phyloP scores from a whole-genome alignment of 1,140 invertebrate species.

The Zaprionus kolodkinae region DNA sequence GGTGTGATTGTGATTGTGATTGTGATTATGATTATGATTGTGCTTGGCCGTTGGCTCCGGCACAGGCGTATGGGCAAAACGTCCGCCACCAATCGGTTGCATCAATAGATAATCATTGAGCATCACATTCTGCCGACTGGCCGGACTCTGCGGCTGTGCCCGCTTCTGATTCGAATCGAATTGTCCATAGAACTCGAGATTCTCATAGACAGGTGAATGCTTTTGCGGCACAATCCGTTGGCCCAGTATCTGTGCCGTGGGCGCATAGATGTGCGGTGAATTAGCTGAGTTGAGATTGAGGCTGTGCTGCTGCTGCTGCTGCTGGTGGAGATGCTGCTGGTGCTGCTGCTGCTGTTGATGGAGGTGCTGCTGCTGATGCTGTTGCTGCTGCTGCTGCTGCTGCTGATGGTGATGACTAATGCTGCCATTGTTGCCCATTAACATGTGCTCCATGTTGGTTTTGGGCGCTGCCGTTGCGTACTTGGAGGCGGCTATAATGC shows the following conservation, averaged over 20 bases:
- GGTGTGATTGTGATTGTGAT: slow-evolving; percentile 7
- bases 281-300: neutral
- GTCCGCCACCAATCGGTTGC: slow-evolving; percentile 64
- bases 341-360: neutral
- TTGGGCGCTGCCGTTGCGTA: slow-evolving; percentile 89
- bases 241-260: slow-evolving; percentile 65
- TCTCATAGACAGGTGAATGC: slow-evolving; percentile 90
- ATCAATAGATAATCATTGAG: slow-evolving; percentile 61
- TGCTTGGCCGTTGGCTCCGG: slow-evolving; percentile 56
- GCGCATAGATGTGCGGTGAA: slow-evolving; percentile 64
- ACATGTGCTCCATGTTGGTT: slow-evolving; percentile 85
- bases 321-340: slow-evolving; percentile 26
- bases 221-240: slow-evolving; percentile 78
- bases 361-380: slow-evolving; percentile 34
- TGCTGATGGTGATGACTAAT: slow-evolving; percentile 24
- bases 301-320: slow-evolving; percentile 15
- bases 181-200: slow-evolving; percentile 90
- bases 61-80: slow-evolving; percentile 81
- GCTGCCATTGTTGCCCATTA: slow-evolving; percentile 73
- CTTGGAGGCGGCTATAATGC: slow-evolving; percentile 89
- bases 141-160: slow-evolving; percentile 85
- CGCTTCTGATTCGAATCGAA: slow-evolving; percentile 80
- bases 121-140: slow-evolving; percentile 70
- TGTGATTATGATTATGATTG: slow-evolving; percentile 11
- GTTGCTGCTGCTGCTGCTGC: slow-evolving; percentile 11